Evolutionary conservation across 1,140 invertebrate species (phyloP).

Genomic region (Caenorhabditis elegans): DNA sequence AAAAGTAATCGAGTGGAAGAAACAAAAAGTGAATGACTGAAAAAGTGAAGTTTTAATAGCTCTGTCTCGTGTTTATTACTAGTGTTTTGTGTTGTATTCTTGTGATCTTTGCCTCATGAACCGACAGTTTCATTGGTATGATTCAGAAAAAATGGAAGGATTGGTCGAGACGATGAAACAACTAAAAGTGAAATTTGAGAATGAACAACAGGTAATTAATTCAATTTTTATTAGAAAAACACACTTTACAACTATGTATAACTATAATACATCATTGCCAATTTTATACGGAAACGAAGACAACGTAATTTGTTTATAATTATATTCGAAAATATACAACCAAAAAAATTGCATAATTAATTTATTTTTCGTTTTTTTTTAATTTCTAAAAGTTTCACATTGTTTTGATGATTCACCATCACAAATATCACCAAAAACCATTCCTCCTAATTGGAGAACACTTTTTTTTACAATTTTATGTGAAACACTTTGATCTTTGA

Average conservation of each 20-base stretch:
- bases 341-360: too few relatives aligned
- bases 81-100: neutral
- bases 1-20: slow-evolving; percentile 10
- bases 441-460: too few relatives aligned
- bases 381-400: neutral
- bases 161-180: neutral
- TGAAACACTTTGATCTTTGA: neutral
- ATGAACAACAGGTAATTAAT: neutral
- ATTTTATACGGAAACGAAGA: too few relatives aligned
- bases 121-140: neutral
- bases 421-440: too few relatives aligned
- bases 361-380: too few relatives aligned
- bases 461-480: too few relatives aligned
- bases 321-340: too few relatives aligned
- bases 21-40: neutral
- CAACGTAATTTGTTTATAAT: too few relatives aligned
- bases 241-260: too few relatives aligned
- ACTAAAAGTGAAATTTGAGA: neutral
- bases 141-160: neutral
- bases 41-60: neutral
- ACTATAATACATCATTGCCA: too few relatives aligned
- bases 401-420: too few relatives aligned
- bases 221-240: too few relatives aligned
- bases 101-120: neutral
- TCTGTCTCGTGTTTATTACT: neutral